Percentiles rank a stretch among this genome's conserved stretches.
Evolutionary conservation across 2,113 vertebrate genomes (phyloP).

Genomic region (Seriola quinqueradiata): DNA sequence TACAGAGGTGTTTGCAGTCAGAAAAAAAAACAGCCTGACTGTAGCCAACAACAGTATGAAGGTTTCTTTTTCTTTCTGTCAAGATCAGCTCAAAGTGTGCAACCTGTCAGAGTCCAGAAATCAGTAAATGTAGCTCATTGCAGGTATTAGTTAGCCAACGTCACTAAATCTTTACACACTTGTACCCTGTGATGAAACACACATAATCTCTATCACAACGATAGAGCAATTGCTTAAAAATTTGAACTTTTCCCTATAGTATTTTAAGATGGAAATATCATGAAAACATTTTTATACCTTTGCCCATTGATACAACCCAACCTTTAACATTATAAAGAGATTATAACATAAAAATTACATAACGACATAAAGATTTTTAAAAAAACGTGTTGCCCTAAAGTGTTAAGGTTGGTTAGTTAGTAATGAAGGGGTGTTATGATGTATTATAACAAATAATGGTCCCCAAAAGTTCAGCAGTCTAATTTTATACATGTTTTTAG

Average conservation of each 20-base stretch:
- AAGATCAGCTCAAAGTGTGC: too few relatives aligned
- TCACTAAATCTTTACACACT: background rate
- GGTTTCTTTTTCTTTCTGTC: too few relatives aligned
- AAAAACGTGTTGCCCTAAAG: background rate
- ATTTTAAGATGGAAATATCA: background rate
- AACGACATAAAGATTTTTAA: background rate
- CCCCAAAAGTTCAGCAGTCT: background rate
- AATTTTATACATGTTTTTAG: slow-evolving; percentile 72
- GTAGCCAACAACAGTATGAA: background rate
- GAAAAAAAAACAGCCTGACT: background rate
- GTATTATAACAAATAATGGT: background rate
- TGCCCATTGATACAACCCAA: background rate
- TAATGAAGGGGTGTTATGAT: background rate
- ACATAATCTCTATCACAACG: too few relatives aligned
- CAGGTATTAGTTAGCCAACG: background rate
- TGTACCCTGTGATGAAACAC: background rate
- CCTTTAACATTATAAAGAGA: background rate
- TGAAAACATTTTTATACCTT: background rate
- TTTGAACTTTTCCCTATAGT: background rate
- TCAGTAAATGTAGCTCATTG: background rate
- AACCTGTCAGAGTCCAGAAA: too few relatives aligned
- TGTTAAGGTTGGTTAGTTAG: background rate
- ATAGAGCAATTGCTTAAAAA: background rate
- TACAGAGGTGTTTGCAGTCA: background rate
- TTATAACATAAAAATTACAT: background rate